These are phyloP conservation scores for Pongo pygmaeus DNA, from an alignment of 2,113 vertebrate genomes.

Conservation along the genomic window DNA sequence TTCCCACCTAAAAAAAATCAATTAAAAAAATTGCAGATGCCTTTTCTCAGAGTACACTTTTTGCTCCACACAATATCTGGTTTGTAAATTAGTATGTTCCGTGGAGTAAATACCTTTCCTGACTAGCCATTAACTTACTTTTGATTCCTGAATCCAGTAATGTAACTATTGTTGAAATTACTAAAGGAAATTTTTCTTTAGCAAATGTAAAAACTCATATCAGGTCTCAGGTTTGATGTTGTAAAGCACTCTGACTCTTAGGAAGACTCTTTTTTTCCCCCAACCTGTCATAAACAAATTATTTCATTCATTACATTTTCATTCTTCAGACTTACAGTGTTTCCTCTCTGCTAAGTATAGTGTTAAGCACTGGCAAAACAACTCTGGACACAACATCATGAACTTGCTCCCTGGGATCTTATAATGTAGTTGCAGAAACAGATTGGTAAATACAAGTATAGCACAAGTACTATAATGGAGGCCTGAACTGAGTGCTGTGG, in stretches of 20 bases:
- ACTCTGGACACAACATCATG: background rate
- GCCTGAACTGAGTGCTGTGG: background rate
- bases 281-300: background rate
- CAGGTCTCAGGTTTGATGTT: conserved; percentile 37
- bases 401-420: background rate
- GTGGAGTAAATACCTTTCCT: conserved; percentile 19
- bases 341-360: background rate
- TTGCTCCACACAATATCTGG: background rate
- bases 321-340: background rate
- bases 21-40: background rate
- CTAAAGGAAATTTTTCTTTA: conserved; percentile 26
- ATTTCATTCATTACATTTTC: conserved; percentile 40
- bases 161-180: background rate
- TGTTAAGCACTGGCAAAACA: background rate
- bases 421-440: background rate
- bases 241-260: conserved; percentile 12
- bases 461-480: background rate
- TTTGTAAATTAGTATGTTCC: conserved; percentile 16
- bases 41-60: conserved; percentile 30
- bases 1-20: conserved; percentile 27
- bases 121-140: background rate
- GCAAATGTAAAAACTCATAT: background rate
- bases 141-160: background rate
- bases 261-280: background rate
- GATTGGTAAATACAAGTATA: background rate